These are phyloP conservation scores for Telmatherina bonti DNA, from an alignment of 2,797 vertebrate species.

Conservation along the genomic window DNA sequence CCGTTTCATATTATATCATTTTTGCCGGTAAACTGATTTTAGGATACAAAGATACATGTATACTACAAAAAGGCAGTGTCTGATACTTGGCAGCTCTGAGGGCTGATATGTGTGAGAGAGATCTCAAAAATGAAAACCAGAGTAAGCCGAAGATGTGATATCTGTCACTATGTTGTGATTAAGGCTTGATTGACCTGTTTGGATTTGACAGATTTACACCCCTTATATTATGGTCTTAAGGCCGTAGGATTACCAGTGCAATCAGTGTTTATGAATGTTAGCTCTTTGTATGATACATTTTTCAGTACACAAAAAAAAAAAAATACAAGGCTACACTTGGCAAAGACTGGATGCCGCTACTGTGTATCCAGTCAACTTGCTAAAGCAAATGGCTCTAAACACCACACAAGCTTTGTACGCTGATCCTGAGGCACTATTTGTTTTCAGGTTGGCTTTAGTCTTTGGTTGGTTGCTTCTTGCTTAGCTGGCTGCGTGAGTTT, in stretches of 20 bases:
- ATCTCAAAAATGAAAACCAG: constrained; percentile 17
- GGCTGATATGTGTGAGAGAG: constrained; percentile 30
- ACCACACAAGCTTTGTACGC: constrained; percentile 71
- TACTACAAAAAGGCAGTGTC: constrained; percentile 69
- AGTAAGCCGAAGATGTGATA: constrained; percentile 13
- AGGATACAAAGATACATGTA: constrained; percentile 46
- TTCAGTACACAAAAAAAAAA: constrained; percentile 40
- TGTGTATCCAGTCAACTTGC: constrained; percentile 57
- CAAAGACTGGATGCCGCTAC: constrained; percentile 43
- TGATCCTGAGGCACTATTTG: constrained; percentile 79
- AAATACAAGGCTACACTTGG: constrained; percentile 48
- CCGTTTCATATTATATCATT: constrained; percentile 52
- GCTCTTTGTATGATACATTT: constrained; percentile 45
- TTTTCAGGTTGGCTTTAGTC: constrained; percentile 74
- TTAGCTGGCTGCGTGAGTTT: constrained; percentile 79
- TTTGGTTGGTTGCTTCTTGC: constrained; percentile 60
- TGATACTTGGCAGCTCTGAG: constrained; percentile 64
- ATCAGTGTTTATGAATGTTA: constrained; percentile 32
- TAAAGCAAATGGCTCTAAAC: constrained; percentile 59
- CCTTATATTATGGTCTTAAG: constrained; percentile 25
- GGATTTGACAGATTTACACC: constrained; percentile 56
- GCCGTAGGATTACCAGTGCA: constrained; percentile 50
- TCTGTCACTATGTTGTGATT: constrained; percentile 23
- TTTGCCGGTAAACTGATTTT: constrained; percentile 73
- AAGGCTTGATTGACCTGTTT: constrained; percentile 48